These are phyloP conservation scores for Orthonychiurus folsomi DNA, from an alignment of 2,888 invertebrate genomes.

Conservation along the genomic window DNA sequence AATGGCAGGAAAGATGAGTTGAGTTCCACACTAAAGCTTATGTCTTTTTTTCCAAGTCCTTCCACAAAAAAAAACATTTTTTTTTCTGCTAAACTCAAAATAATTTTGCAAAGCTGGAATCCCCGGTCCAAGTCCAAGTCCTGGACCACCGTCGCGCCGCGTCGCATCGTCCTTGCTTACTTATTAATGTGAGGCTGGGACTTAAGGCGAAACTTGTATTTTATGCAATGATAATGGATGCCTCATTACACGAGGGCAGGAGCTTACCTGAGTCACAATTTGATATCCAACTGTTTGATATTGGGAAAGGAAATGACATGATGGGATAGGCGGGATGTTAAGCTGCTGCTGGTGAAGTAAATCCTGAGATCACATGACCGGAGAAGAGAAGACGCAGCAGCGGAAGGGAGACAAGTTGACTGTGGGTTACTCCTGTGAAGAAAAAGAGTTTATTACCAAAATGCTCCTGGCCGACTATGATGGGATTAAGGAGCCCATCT, in stretches of 20 bases:
- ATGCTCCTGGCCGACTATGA: conserved; percentile 1
- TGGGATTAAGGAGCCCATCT: background rate
- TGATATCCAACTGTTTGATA: background rate
- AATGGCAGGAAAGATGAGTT: background rate
- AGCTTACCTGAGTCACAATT: background rate
- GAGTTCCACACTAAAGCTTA: background rate
- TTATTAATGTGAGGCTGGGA: background rate
- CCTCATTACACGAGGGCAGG: background rate
- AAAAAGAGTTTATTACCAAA: background rate
- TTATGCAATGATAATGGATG: background rate
- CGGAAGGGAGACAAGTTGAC: background rate
- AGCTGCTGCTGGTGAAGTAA: background rate
- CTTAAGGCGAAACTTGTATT: background rate
- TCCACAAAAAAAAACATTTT: too few species aligned
- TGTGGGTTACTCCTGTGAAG: background rate
- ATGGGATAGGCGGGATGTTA: background rate
- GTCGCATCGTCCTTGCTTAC: too few species aligned
- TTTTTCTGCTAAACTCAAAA: too few species aligned
- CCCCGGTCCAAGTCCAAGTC: too few species aligned
- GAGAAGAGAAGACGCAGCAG: background rate
- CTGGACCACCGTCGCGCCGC: too few species aligned
- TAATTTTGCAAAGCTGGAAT: background rate
- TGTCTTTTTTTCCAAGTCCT: too few species aligned
- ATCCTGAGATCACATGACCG: background rate
- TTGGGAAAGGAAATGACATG: background rate